Evolutionary conservation across 2,113 vertebrate genomes (phyloP).

Genomic region (rat (Rattus norvegicus)): GRCr8 NC_086026.1:95449501-95450000

Average conservation of each 20-base stretch:
- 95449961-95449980: neutral
- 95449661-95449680: neutral
- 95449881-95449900: conserved; percentile 34
- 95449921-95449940: conserved; percentile 21
- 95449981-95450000: neutral
- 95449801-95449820: neutral
- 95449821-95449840: neutral
- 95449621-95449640: neutral
- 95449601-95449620: neutral
- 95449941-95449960: neutral
- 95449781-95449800: neutral
- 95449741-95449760: neutral
- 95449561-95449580: neutral
- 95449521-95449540: neutral
- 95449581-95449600: neutral
- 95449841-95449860: neutral
- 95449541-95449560: neutral
- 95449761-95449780: neutral
- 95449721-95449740: neutral
- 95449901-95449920: neutral
- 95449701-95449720: neutral
- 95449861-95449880: neutral
- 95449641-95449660: neutral
- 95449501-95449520: neutral
- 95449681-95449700: neutral